phyloP scores from a whole-genome alignment of 2,888 invertebrate genomes.

The Luperina testacea region DNA sequence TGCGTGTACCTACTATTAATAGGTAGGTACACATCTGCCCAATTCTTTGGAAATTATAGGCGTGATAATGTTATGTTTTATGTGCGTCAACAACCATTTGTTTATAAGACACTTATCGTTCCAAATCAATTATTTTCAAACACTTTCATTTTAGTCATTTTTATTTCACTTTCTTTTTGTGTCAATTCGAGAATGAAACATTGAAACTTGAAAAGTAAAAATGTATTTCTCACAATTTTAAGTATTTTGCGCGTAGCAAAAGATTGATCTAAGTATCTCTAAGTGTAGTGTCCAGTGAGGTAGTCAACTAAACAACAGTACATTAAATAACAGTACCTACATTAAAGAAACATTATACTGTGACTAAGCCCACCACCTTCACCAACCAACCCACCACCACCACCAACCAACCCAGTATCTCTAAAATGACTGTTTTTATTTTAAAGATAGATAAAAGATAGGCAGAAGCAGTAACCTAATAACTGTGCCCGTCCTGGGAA shows the following conservation, averaged over 20 bases:
- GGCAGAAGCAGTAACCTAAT: no score
- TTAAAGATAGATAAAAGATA: no score
- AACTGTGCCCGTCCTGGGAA: no score
- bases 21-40: background rate
- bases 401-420: background rate
- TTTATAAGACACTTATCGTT: background rate
- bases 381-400: no score
- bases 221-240: background rate
- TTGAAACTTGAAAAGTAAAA: background rate
- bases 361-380: no score
- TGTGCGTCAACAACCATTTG: background rate
- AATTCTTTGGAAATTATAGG: background rate
- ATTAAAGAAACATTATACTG: no score
- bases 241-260: background rate
- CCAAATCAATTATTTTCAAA: constrained; percentile 37
- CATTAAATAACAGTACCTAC: no score
- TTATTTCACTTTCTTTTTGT: constrained; percentile 33
- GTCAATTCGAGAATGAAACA: background rate
- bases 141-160: constrained; percentile 8
- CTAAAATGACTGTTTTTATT: background rate
- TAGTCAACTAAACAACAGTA: background rate
- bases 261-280: background rate
- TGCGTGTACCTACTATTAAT: background rate
- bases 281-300: background rate
- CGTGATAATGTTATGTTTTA: background rate